phyloP scores from a whole-genome alignment of 2,797 vertebrate genomes.

The Spinus olivaceus region DNA sequence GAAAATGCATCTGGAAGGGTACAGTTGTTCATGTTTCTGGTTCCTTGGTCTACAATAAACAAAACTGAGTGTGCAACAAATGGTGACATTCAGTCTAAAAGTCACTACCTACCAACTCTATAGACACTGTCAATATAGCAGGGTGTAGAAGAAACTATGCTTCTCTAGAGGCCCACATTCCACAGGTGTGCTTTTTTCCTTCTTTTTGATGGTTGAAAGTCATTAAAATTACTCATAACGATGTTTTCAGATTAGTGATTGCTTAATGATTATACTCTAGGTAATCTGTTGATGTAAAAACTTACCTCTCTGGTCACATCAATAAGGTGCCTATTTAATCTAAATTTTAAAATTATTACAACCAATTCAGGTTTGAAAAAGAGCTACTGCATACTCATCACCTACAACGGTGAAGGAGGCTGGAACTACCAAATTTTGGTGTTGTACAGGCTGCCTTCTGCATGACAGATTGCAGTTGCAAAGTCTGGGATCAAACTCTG shows the following conservation, averaged over 20 bases:
- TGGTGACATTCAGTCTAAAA: background rate
- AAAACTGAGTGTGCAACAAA: background rate
- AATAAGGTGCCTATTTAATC: background rate
- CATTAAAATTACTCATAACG: background rate
- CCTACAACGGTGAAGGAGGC: background rate
- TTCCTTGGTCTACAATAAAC: background rate
- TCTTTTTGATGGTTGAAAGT: background rate
- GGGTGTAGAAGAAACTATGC: background rate
- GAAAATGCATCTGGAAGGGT: background rate
- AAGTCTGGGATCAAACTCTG: background rate
- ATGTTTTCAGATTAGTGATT: background rate
- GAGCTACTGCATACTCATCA: background rate
- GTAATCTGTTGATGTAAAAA: background rate
- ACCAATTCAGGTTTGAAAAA: background rate
- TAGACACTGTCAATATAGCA: background rate
- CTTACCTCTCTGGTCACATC: background rate
- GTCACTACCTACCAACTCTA: background rate
- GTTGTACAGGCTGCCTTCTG: background rate
- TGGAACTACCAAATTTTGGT: background rate
- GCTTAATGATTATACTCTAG: background rate
- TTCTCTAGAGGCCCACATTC: background rate
- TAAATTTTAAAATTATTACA: background rate
- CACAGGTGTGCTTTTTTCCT: background rate
- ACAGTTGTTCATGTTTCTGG: background rate
- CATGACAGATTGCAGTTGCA: background rate